Evolutionary conservation across 2,888 invertebrate species (phyloP).

Genomic region (Cheilosia scutellata): DNA sequence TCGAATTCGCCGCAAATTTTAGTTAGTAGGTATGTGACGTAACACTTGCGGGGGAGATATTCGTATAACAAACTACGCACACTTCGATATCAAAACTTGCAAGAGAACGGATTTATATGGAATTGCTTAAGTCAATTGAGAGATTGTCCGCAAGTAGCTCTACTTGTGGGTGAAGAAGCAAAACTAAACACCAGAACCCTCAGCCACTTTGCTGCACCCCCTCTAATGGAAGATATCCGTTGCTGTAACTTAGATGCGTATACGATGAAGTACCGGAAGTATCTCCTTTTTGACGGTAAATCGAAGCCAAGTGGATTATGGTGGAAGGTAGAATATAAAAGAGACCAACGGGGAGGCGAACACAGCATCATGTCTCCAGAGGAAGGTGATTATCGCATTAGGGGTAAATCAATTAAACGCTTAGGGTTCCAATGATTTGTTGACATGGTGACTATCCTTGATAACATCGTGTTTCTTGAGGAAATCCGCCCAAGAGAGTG

Average conservation of each 20-base stretch:
- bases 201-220: conserved; percentile 14
- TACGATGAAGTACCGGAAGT: conserved; percentile 53
- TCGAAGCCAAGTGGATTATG: conserved; percentile 67
- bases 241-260: conserved; percentile 52
- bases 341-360: conserved; percentile 32
- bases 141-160: conserved; percentile 27
- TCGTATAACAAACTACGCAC: not conserved
- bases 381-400: conserved; percentile 74
- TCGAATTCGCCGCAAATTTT: conserved; percentile 52
- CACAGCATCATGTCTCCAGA: conserved; percentile 59
- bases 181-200: not conserved
- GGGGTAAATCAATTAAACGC: conserved; percentile 74
- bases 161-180: conserved; percentile 26
- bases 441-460: conserved; percentile 67
- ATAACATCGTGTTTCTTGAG: conserved; percentile 55
- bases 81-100: not conserved
- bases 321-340: conserved; percentile 48
- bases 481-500: not conserved
- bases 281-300: conserved; percentile 65
- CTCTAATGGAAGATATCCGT: conserved; percentile 14
- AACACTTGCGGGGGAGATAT: conserved; percentile 6
- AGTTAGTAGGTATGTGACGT: conserved; percentile 37
- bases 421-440: conserved; percentile 70
- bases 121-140: conserved; percentile 33
- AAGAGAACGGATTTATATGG: conserved; percentile 30